Percentiles rank a stretch among this genome's conserved stretches.
phyloP scores from a whole-genome alignment of 2,797 vertebrate species.

The Pelobates cultripes region DNA sequence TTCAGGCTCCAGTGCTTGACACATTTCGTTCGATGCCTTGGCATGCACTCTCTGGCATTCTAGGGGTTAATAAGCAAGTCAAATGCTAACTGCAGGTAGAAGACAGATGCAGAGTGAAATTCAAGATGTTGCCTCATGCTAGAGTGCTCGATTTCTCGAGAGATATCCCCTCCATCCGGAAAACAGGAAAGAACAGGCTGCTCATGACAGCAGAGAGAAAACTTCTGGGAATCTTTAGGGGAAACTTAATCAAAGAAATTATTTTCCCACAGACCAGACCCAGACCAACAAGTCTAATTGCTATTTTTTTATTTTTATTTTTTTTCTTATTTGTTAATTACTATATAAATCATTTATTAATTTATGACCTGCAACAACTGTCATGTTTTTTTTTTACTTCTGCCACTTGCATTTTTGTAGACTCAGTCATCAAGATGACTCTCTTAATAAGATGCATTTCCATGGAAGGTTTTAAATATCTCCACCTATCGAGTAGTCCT shows the following conservation, averaged over 20 bases:
- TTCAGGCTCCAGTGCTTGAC: background rate
- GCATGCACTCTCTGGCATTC: background rate
- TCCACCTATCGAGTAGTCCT: background rate
- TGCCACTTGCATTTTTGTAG: conserved; percentile 23
- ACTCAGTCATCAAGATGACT: background rate
- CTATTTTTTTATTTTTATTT: conserved; percentile 53
- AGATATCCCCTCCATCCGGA: conserved; percentile 78
- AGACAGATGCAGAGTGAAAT: conserved; percentile 83
- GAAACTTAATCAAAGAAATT: conserved; percentile 81
- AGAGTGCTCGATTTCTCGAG: conserved; percentile 76
- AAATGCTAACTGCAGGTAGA: conserved; percentile 61
- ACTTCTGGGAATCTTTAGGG: conserved; percentile 79
- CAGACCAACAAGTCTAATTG: conserved; percentile 67
- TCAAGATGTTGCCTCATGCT: conserved; percentile 80
- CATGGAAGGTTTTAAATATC: conserved; percentile 21
- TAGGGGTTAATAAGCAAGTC: conserved; percentile 62
- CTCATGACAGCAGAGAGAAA: conserved; percentile 69
- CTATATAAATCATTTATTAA: conserved; percentile 72
- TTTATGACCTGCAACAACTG: conserved; percentile 63
- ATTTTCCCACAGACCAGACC: conserved; percentile 75
- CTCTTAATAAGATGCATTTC: conserved; percentile 41
- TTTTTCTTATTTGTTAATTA: conserved; percentile 70
- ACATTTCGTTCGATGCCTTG: background rate
- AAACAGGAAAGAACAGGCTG: conserved; percentile 77
- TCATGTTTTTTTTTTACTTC: conserved; percentile 15